A percentile compares a stretch with the other conserved stretches of the same genome.
phyloP scores from a whole-genome alignment of 2,888 invertebrate species.

The Elegia similella region DNA sequence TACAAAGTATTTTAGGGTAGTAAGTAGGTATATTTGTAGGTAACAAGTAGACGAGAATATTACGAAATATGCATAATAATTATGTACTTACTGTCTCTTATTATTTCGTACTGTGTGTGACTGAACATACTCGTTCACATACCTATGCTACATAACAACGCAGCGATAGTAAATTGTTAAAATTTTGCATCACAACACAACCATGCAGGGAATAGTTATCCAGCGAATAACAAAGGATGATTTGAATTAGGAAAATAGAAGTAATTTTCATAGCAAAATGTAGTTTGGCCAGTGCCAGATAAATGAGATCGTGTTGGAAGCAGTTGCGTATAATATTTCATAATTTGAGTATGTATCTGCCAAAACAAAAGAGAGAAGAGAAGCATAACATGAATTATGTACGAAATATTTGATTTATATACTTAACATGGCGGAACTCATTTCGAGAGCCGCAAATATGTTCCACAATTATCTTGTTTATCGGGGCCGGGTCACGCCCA shows the following conservation, averaged over 20 bases:
- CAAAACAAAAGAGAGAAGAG: constrained; percentile 12
- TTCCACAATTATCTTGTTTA: constrained; percentile 16
- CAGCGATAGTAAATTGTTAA: neutral
- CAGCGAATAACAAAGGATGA: constrained; percentile 12
- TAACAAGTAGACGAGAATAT: too few relatives aligned
- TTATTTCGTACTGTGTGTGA: too few relatives aligned
- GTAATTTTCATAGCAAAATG: neutral
- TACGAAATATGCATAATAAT: too few relatives aligned
- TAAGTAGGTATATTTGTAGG: too few relatives aligned
- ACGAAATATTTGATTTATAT: constrained; percentile 9
- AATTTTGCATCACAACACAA: neutral
- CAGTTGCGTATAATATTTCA: neutral
- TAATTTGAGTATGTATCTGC: neutral
- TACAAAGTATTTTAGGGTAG: too few relatives aligned
- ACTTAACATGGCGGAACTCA: neutral
- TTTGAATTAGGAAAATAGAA: neutral
- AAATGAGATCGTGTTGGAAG: neutral
- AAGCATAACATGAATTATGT: constrained; percentile 6
- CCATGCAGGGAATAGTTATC: neutral
- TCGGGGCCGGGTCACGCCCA: constrained; percentile 14
- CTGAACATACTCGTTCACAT: too few relatives aligned
- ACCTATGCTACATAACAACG: neutral
- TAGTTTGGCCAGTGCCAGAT: neutral
- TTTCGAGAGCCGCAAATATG: constrained; percentile 5
- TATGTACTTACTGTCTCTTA: too few relatives aligned